These are phyloP conservation scores for Bos indicus DNA, from an alignment of 2,113 vertebrate species.

Conservation along the genomic window DNA sequence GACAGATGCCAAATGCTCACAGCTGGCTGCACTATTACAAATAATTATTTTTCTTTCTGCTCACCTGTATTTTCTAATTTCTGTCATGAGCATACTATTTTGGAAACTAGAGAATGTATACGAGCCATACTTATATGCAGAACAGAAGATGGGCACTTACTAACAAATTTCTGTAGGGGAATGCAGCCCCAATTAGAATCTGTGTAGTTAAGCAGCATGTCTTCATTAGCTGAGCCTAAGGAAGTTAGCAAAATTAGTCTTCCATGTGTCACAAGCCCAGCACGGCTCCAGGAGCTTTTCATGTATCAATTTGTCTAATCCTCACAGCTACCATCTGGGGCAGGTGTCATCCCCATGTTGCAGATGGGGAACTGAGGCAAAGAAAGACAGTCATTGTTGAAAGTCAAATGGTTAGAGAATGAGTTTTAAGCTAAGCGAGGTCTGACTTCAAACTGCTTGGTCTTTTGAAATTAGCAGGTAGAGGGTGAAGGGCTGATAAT, in stretches of 20 bases:
- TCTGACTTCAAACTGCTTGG: background rate
- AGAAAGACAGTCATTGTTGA: background rate
- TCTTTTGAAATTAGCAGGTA: background rate
- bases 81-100: background rate
- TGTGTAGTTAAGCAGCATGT: background rate
- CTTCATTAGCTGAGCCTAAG: background rate
- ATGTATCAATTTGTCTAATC: background rate
- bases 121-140: background rate
- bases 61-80: slow-evolving; percentile 21
- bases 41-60: background rate
- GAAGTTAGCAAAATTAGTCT: background rate
- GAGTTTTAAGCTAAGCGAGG: background rate
- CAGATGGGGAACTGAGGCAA: background rate
- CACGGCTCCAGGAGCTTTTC: background rate
- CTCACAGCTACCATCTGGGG: background rate
- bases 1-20: background rate
- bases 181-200: background rate
- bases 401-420: background rate
- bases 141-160: background rate
- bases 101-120: background rate
- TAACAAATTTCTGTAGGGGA: background rate
- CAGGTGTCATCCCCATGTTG: background rate
- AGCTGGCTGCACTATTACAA: background rate
- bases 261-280: background rate
- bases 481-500: background rate